Evolutionary conservation across 2,888 invertebrate genomes (phyloP).

Genomic region (Nephrotoma guestfalica): DNA sequence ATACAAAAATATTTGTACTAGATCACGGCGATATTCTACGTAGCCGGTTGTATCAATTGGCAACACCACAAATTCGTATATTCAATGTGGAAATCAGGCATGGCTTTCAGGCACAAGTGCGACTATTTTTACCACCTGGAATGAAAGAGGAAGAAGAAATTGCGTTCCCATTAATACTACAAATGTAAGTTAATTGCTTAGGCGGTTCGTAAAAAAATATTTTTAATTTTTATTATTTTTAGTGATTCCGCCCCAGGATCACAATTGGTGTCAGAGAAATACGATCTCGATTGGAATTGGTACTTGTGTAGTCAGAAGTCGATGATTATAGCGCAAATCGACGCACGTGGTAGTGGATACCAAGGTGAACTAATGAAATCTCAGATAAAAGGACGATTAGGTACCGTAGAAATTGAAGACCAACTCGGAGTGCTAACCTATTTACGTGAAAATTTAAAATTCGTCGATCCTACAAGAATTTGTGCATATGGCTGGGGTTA

Average conservation of each 20-base stretch:
- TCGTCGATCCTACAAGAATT: constrained; percentile 64
- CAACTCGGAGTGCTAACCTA: constrained; percentile 59
- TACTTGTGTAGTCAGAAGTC: constrained; percentile 69
- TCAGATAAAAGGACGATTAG: constrained; percentile 56
- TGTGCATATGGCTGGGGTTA: constrained; percentile 79
- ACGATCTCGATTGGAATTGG: constrained; percentile 69
- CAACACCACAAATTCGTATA: constrained; percentile 60
- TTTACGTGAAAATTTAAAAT: constrained; percentile 62
- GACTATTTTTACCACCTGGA: constrained; percentile 67
- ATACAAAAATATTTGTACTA: constrained; percentile 45
- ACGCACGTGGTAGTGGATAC: constrained; percentile 75
- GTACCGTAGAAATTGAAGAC: constrained; percentile 63
- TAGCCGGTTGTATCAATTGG: constrained; percentile 46
- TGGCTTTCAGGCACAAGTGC: constrained; percentile 57
- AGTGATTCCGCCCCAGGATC: constrained; percentile 70
- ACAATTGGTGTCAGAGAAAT: constrained; percentile 70
- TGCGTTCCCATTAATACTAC: constrained; percentile 63
- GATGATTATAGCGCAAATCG: constrained; percentile 77
- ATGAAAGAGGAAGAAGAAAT: constrained; percentile 71
- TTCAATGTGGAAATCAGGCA: constrained; percentile 49
- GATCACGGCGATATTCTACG: constrained; percentile 53
- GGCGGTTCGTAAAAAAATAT: not conserved
- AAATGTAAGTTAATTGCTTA: constrained; percentile 45
- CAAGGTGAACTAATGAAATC: constrained; percentile 62
- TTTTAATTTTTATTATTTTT: constrained; percentile 13